Percentiles rank a stretch among this genome's conserved stretches.
Conservation (phyloP, 2,888 invertebrate genomes). For the Lithophane semibrunnea region DNA sequence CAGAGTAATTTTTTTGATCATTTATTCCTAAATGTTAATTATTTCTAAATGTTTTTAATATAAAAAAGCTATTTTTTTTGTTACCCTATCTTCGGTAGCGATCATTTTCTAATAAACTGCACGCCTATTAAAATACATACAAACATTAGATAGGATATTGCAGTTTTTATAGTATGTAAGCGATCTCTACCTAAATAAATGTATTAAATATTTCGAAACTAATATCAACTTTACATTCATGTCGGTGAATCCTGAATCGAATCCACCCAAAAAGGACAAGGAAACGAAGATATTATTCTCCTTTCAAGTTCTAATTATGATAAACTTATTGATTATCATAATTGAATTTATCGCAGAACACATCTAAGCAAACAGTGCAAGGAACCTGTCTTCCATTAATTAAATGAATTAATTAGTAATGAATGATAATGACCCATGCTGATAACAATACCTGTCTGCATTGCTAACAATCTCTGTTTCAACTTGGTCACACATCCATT, state of each 20-base stretch:
- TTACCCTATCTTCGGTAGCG: too few relatives aligned
- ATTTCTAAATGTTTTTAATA: too few relatives aligned
- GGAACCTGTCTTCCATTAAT: background rate
- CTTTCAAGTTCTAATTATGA: background rate
- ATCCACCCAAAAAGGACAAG: background rate
- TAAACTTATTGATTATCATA: background rate
- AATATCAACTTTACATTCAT: background rate
- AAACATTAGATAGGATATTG: too few relatives aligned
- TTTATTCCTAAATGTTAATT: too few relatives aligned
- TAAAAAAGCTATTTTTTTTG: too few relatives aligned
- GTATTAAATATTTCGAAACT: background rate
- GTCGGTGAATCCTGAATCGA: background rate
- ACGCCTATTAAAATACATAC: too few relatives aligned
- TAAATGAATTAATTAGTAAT: conserved; percentile 15
- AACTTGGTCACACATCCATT: background rate
- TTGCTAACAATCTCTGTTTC: background rate
- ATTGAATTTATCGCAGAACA: background rate
- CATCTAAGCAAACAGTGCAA: background rate
- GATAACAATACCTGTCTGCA: background rate
- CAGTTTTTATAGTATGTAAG: too few relatives aligned
- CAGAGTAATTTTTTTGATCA: too few relatives aligned
- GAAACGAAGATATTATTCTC: background rate
- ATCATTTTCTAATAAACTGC: too few relatives aligned
- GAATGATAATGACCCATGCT: conserved; percentile 25
- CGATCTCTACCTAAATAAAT: background rate